phyloP scores from a whole-genome alignment of 2,888 invertebrate genomes.

The Drosophila ochracea region DNA sequence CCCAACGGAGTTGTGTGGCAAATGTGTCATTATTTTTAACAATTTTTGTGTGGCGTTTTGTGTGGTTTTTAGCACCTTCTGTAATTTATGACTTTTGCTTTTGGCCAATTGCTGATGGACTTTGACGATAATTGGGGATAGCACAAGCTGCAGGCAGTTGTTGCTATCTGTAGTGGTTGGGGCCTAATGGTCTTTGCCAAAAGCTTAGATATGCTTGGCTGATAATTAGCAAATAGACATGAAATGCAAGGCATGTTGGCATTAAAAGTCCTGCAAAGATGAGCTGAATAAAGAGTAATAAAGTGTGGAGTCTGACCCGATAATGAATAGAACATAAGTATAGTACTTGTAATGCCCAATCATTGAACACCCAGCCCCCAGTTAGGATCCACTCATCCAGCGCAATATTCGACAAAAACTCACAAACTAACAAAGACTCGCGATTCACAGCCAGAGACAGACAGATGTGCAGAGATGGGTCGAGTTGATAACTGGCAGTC shows the following conservation, averaged over 20 bases:
- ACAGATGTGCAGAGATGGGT: conserved; percentile 7
- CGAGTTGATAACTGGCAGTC: conserved; percentile 39
- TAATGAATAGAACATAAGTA: conserved; percentile 5
- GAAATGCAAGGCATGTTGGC: not conserved
- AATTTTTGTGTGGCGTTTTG: conserved; percentile 43
- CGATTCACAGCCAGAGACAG: conserved; percentile 4
- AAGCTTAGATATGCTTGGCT: not conserved
- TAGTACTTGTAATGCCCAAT: conserved; percentile 10
- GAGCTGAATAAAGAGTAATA: not conserved
- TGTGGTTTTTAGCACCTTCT: conserved; percentile 74
- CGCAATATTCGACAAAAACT: conserved; percentile 17
- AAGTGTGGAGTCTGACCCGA: not conserved
- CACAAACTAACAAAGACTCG: conserved; percentile 34
- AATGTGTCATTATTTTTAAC: conserved; percentile 70
- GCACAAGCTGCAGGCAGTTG: not conserved
- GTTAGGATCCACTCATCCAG: not conserved
- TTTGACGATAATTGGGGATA: conserved; percentile 51
- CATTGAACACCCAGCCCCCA: not conserved
- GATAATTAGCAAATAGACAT: conserved; percentile 19
- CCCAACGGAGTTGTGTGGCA: conserved; percentile 43
- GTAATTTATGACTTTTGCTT: conserved; percentile 69
- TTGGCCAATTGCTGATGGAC: conserved; percentile 46
- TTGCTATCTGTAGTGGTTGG: conserved; percentile 17
- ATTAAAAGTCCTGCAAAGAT: not conserved
- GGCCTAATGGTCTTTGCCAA: conserved; percentile 13